Evolutionary conservation across 2,113 vertebrate genomes (phyloP).

Genomic region (Python bivittatus): DNA sequence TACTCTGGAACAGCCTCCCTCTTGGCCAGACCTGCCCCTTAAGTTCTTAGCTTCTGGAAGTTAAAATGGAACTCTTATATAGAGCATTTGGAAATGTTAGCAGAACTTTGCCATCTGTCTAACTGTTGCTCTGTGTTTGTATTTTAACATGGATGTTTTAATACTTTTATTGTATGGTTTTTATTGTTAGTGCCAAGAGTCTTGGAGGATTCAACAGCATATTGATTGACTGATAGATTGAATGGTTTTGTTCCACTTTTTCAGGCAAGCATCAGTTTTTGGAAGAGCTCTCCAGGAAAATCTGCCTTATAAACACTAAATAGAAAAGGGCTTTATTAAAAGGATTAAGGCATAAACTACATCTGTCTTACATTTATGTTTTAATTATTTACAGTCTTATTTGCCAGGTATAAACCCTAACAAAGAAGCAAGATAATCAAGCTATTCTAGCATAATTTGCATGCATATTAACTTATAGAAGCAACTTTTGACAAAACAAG

Average conservation of each 20-base stretch:
- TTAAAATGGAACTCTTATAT: background rate
- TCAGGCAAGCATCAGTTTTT: slow-evolving; percentile 38
- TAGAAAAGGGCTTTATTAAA: slow-evolving; percentile 34
- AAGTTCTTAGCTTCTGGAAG: background rate
- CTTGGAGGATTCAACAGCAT: background rate
- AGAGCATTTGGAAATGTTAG: background rate
- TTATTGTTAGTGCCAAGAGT: background rate
- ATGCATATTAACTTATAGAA: background rate
- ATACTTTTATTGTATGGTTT: background rate
- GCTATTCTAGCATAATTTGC: background rate
- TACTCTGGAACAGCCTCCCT: background rate
- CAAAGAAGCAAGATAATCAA: background rate
- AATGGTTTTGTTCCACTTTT: slow-evolving; percentile 54
- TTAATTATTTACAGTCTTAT: background rate
- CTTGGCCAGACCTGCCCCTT: slow-evolving; percentile 6
- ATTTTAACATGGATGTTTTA: background rate
- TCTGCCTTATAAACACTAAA: slow-evolving; percentile 56
- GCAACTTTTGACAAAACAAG: background rate
- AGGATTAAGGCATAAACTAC: background rate
- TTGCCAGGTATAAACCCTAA: background rate
- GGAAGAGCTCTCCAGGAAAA: slow-evolving; percentile 45
- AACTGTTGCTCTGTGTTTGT: background rate
- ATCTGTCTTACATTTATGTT: background rate
- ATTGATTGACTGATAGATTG: slow-evolving; percentile 14
- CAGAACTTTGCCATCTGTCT: background rate